Conservation (phyloP, 2,113 vertebrate species). For the Campylorhamphus procurvoides region DNA sequence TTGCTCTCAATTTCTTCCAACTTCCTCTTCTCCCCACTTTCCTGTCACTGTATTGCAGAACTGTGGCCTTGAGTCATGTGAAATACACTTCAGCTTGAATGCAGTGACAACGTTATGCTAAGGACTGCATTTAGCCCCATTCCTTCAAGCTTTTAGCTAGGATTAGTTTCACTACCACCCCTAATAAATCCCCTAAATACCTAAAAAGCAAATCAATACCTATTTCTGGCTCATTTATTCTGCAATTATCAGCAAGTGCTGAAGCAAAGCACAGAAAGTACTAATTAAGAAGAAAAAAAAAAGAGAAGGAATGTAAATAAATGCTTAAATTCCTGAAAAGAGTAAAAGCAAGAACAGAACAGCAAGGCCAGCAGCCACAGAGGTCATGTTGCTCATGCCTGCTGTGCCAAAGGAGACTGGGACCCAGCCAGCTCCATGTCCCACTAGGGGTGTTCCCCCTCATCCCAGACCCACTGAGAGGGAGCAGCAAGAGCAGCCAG, state of each 20-base stretch:
- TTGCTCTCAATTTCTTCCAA: neutral
- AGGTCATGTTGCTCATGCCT: neutral
- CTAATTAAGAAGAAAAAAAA: neutral
- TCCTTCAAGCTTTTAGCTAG: neutral
- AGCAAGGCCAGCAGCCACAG: neutral
- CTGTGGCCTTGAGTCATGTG: neutral
- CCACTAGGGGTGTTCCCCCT: neutral
- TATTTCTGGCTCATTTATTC: neutral
- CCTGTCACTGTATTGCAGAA: neutral
- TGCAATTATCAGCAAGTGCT: neutral
- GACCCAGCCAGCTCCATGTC: neutral
- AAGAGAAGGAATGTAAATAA: neutral
- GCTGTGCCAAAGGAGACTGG: neutral
- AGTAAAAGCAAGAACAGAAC: neutral
- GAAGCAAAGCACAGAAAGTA: neutral
- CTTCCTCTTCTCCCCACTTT: neutral
- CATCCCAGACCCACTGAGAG: neutral
- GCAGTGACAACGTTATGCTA: neutral
- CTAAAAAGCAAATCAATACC: neutral
- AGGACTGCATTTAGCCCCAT: neutral
- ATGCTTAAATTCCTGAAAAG: neutral
- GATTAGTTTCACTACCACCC: neutral
- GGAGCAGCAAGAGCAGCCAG: rapidly evolving
- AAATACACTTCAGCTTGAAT: neutral
- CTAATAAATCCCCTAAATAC: neutral